phyloP scores from a whole-genome alignment of 2,797 vertebrate genomes.

The Mormyrus hasselquistii region DNA sequence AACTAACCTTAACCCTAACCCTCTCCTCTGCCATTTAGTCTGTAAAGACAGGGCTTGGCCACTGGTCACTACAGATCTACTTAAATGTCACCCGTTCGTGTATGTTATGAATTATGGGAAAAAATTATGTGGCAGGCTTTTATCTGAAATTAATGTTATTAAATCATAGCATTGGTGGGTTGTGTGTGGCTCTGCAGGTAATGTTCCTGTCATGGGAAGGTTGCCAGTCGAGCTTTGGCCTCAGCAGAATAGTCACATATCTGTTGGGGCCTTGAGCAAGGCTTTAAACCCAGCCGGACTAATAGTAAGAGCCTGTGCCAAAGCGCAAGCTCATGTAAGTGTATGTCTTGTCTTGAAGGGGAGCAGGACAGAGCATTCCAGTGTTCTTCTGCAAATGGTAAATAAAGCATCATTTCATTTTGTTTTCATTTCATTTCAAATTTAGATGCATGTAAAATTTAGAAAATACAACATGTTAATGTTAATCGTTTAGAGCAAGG shows the following conservation, averaged over 20 bases:
- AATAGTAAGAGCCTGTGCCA: background rate
- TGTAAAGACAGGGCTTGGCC: background rate
- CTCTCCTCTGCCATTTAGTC: background rate
- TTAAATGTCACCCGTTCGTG: background rate
- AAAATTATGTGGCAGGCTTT: background rate
- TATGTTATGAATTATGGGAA: background rate
- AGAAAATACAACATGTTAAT: background rate
- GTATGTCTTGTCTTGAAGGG: background rate
- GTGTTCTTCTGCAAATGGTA: background rate
- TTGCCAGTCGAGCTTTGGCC: background rate
- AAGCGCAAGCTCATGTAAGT: background rate
- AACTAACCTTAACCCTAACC: background rate
- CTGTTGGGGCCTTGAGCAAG: background rate
- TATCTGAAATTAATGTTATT: background rate
- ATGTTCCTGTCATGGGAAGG: background rate
- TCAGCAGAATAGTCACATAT: background rate
- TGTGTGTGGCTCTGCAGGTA: background rate
- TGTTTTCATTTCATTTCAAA: background rate
- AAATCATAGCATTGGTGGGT: background rate
- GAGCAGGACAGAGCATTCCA: background rate
- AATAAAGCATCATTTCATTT: background rate
- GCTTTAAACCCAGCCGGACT: background rate
- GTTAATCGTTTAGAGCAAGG: background rate
- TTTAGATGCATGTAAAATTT: background rate
- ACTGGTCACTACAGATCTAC: background rate